A percentile compares a stretch with the other conserved stretches of the same genome.
These are phyloP conservation scores for Tupaia chinensis DNA, from an alignment of 2,113 vertebrate genomes.

Conservation along the genomic window DNA sequence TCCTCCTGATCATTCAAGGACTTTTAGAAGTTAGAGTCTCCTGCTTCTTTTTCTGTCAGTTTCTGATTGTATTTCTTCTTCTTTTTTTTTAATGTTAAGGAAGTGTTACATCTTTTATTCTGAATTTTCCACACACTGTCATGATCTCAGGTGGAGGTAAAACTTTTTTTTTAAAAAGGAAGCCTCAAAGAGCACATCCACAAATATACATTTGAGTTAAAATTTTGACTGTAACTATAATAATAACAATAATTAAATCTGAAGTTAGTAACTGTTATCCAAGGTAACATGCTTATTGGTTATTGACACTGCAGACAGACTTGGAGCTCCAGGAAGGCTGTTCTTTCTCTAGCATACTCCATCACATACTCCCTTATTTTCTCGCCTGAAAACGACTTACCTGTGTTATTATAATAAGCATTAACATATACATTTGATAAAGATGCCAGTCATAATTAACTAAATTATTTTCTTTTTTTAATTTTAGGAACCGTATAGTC, in stretches of 20 bases:
- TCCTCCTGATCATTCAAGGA: background rate
- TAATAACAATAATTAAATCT: background rate
- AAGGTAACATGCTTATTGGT: background rate
- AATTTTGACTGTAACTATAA: conserved; percentile 2
- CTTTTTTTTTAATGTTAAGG: conserved; percentile 12
- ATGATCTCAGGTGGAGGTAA: background rate
- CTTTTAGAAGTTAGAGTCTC: background rate
- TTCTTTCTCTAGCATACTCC: background rate
- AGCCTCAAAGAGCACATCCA: background rate
- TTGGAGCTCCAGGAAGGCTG: background rate
- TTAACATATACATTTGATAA: conserved; percentile 13
- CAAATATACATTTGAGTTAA: conserved; percentile 44
- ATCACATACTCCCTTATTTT: background rate
- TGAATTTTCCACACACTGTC: conserved; percentile 13
- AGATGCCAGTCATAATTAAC: background rate
- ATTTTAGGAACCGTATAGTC: conserved; percentile 91
- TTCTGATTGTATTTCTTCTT: no score
- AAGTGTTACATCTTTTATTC: background rate
- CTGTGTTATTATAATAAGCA: conserved; percentile 27
- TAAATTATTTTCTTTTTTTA: conserved; percentile 55
- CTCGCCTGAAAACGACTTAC: conserved; percentile 17
- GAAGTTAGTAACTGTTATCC: background rate
- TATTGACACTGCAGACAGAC: background rate
- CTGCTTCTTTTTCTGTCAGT: background rate
- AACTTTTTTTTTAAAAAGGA: background rate